Evolutionary conservation across 2,888 invertebrate species (phyloP), one percentile per base, ranked within the genome.

Genomic region (Cataglyphis altisquamis): DNA sequence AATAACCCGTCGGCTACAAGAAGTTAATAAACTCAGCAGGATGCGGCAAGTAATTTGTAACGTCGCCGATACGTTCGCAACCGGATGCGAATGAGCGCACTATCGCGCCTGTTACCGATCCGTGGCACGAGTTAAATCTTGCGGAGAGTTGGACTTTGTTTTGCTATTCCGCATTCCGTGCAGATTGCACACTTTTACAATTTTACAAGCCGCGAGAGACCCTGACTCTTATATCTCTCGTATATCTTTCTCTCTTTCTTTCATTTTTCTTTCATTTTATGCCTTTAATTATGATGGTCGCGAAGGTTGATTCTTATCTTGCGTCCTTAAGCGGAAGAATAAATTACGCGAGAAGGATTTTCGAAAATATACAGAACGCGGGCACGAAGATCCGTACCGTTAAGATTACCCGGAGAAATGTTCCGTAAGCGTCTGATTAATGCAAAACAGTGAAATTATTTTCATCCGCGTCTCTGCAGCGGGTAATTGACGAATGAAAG

Each of bases 121-220:
- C 82, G 41, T 74, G 68, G 36, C 67, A 78, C 67, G 63, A 73
- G 70, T 85, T 85, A 82, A 77, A 84, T 73, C 83, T 84, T 73
- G 83, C 73, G 78, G 39, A 77, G 77, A 63, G 77, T 74, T 83
- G 85, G 82, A 86, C 66, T 80, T 64, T 81, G 84, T 88, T 87
- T 83, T 78, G 66, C 70, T 78, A 90, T 91, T 91, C 89, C 91
- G 91, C 91, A 91, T 91, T 91, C 91, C 88, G 68, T 15, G 21
- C 66, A 83, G 87, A 90, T 91, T 85, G 83, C 81, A 78, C 77
- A 85, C 88, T 85, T 86, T 87, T 87, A 73, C 81, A 68, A 74
- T 74, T 84, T 85, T 83, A n/a, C 68, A 41, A 25, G 32, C 18
- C 66, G 29, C 57, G 32, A 52, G 32, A 36, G 39, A 39, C n/a